A percentile compares a stretch with the other conserved stretches of the same genome.
Evolutionary conservation across 1,140 invertebrate species (phyloP).

Genomic region (Drosophila subobscura): DNA sequence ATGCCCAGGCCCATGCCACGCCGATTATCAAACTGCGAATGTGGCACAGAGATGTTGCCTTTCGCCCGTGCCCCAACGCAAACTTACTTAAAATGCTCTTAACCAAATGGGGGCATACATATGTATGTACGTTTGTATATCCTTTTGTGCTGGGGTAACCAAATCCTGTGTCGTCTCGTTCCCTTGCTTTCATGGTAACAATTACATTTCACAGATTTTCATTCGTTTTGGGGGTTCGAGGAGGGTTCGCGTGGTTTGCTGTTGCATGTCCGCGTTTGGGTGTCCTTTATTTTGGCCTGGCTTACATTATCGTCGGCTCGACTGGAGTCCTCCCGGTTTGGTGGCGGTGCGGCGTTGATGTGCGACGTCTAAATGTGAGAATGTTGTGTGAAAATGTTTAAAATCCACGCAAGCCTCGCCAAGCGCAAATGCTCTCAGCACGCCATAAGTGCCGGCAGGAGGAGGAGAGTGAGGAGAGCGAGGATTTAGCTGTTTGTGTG

Average conservation of each 20-base stretch:
- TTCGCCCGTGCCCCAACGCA: neutral
- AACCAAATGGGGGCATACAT: slow-evolving; percentile 21
- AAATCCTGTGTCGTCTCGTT: slow-evolving; percentile 11
- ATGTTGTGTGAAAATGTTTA: slow-evolving; percentile 81
- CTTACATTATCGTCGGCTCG: slow-evolving; percentile 69
- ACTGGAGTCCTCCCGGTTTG: neutral
- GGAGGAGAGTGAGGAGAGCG: neutral
- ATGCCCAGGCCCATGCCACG: neutral
- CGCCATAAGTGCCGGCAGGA: slow-evolving; percentile 56
- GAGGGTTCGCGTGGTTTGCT: slow-evolving; percentile 54
- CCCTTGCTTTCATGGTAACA: slow-evolving; percentile 72
- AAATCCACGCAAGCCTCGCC: slow-evolving; percentile 73
- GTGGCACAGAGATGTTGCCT: slow-evolving; percentile 46
- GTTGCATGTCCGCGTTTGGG: slow-evolving; percentile 65
- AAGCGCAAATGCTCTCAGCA: slow-evolving; percentile 77
- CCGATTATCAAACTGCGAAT: slow-evolving; percentile 79
- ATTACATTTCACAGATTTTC: slow-evolving; percentile 81
- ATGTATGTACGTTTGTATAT: neutral
- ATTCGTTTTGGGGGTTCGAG: slow-evolving; percentile 38
- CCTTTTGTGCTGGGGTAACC: neutral
- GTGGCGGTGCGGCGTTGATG: slow-evolving; percentile 46
- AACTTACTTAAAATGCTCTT: slow-evolving; percentile 79
- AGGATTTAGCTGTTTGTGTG: neutral
- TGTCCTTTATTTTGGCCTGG: slow-evolving; percentile 74
- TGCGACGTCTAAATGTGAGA: slow-evolving; percentile 80